A percentile compares a stretch with the other conserved stretches of the same genome.
Conservation (phyloP, 2,888 invertebrate genomes). For the Parapristionchus giblindavisi region DNA sequence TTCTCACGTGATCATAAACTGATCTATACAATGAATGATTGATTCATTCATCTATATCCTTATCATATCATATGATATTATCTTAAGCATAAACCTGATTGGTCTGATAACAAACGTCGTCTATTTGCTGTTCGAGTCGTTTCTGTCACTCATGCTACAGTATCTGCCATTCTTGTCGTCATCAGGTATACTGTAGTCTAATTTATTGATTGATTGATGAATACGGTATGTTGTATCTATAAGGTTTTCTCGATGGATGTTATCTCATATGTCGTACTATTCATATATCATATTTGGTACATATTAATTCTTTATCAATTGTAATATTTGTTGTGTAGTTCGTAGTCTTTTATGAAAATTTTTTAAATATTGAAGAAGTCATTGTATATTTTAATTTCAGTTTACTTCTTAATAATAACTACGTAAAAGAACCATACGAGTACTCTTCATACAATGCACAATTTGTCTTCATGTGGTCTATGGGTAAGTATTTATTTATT, state of each 20-base stretch:
- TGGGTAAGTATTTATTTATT: constrained; percentile 42
- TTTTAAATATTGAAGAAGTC: neutral
- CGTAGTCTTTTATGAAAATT: neutral
- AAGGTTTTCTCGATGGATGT: neutral
- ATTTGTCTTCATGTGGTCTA: constrained; percentile 58
- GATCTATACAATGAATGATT: too few species aligned
- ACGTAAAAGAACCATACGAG: constrained; percentile 55
- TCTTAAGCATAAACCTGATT: constrained; percentile 26
- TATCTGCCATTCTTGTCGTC: constrained; percentile 54
- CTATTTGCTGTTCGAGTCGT: constrained; percentile 50
- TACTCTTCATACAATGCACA: constrained; percentile 49
- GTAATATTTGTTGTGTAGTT: neutral
- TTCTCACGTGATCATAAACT: too few species aligned
- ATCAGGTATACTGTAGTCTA: constrained; percentile 43
- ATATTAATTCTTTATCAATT: too few species aligned
- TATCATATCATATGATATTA: too few species aligned
- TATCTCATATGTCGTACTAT: too few species aligned
- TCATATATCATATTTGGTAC: too few species aligned
- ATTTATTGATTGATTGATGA: neutral
- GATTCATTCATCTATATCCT: too few species aligned
- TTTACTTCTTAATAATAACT: constrained; percentile 51
- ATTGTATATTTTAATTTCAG: constrained; percentile 41
- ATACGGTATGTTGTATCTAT: neutral
- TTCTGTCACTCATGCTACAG: constrained; percentile 55
- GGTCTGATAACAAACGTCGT: constrained; percentile 19